A percentile compares a stretch with the other conserved stretches of the same genome.
Conservation (phyloP, 1,140 invertebrate genomes). For the Cydia fagiglandana region DNA sequence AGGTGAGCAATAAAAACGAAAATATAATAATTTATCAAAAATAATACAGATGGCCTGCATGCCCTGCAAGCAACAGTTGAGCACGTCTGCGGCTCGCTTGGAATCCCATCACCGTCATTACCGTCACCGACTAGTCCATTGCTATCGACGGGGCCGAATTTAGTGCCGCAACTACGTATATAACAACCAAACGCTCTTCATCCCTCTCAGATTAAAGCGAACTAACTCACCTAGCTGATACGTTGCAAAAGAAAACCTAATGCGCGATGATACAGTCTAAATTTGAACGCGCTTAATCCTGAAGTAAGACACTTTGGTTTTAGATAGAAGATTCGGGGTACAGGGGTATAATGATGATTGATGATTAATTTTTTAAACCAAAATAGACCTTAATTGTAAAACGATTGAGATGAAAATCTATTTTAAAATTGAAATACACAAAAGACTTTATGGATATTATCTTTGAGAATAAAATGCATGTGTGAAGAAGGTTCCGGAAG, state of each 20-base stretch:
- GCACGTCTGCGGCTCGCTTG: not conserved
- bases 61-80: not conserved
- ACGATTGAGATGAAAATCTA: not conserved
- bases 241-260: not conserved
- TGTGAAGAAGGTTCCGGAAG: not conserved
- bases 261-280: not conserved
- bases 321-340: not conserved
- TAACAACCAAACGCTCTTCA: not conserved
- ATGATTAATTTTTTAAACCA: not conserved
- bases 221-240: not conserved
- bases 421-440: not conserved
- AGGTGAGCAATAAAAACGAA: too few relatives aligned
- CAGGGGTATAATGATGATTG: slow-evolving; percentile 8
- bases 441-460: not conserved
- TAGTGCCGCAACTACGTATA: slow-evolving; percentile 20
- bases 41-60: not conserved
- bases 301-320: not conserved
- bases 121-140: slow-evolving; percentile 17
- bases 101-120: slow-evolving; percentile 18
- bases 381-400: not conserved
- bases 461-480: not conserved
- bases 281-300: not conserved
- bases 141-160: slow-evolving; percentile 19
- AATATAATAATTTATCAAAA: not conserved
- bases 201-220: not conserved